Base-by-base conservation (phyloP, 2,888 invertebrate species). In the Acleris sparsana region DNA sequence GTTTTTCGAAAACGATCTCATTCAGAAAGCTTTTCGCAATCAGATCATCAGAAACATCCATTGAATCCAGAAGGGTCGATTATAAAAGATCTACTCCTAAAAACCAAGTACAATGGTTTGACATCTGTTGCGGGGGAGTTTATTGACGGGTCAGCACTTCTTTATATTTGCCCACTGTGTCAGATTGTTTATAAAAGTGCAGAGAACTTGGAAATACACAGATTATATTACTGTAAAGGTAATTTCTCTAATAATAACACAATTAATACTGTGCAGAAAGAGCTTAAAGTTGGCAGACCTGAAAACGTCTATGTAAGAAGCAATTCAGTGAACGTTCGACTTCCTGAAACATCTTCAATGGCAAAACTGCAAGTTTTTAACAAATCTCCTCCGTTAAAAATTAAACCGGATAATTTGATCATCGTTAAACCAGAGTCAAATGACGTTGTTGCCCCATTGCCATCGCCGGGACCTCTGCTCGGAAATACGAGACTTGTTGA, bases 401-500 rank as follows among this genome's bases (percentile, higher is more conserved):
- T 76, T 13, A 94, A 94, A 79, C 94, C 94, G 0, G 94, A 94
- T 73, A 94, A 93, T 75, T 80, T 94, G 66, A 89, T 94, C 18
- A 88, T 94, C 64, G 75, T 87, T 65, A 93, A 92, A 79, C 84
- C 87, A 52, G 93, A 93, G 72, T 75, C 82, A 51, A 91, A 71
- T 70, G 93, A 94, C 72, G 84, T 94, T 52, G 92, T 93, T 69
- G 92, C 94, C 52, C 96, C 96, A 0, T 85, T 96, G 55, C 96
- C 96, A 52, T 97, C 97, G 4, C 97, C 97, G 0, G 97, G 97
- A 0, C 97, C 97, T 0, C 89, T 97, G 70, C 90, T 97, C 25
- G 97, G 97, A 5, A 96, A 96, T 78, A 97, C 97, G 2, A 94
- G 97, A 58, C 89, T 97, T 46, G 96, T 97, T 17, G 97, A 97